A percentile compares a stretch with the other conserved stretches of the same genome.
phyloP scores from a whole-genome alignment of 2,888 invertebrate genomes.

The Heliconius sara region DNA sequence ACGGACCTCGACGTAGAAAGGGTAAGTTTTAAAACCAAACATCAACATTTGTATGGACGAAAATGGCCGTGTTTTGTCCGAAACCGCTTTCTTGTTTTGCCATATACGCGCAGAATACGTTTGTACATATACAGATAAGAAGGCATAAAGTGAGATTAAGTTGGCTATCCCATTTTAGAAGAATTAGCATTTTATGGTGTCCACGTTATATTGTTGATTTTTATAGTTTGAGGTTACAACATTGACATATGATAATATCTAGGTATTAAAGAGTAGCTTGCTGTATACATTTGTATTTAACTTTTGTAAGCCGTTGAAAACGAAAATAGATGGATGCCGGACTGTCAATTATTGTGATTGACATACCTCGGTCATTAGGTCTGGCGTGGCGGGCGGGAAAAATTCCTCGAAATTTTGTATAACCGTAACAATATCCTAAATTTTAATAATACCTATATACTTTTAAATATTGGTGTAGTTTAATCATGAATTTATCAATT shows the following conservation, averaged over 20 bases:
- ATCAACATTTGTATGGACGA: conserved; percentile 65
- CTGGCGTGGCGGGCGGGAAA: conserved; percentile 52
- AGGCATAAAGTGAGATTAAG: conserved; percentile 15
- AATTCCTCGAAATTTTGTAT: conserved; percentile 41
- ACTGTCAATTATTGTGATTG: conserved; percentile 82
- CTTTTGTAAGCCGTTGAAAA: conserved; percentile 48
- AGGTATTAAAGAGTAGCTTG: conserved; percentile 34
- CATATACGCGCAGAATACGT: conserved; percentile 32
- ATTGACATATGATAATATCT: conserved; percentile 68
- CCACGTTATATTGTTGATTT: conserved; percentile 78
- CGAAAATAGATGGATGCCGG: conserved; percentile 63
- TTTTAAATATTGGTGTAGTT: not conserved
- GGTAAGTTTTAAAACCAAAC: conserved; percentile 67
- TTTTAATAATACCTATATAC: not conserved
- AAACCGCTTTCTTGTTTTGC: conserved; percentile 67
- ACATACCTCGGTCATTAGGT: conserved; percentile 77
- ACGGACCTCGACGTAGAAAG: conserved; percentile 81
- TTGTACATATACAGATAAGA: conserved; percentile 28
- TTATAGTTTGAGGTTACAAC: conserved; percentile 78
- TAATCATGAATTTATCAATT: not conserved
- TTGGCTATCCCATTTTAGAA: conserved; percentile 43
- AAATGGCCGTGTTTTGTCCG: conserved; percentile 81
- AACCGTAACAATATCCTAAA: conserved; percentile 35
- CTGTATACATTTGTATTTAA: conserved; percentile 48
- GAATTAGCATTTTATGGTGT: conserved; percentile 61